Percentiles rank a stretch among this genome's conserved stretches.
phyloP scores from a whole-genome alignment of 2,797 vertebrate species.

The Pseudochaenichthys georgianus region DNA sequence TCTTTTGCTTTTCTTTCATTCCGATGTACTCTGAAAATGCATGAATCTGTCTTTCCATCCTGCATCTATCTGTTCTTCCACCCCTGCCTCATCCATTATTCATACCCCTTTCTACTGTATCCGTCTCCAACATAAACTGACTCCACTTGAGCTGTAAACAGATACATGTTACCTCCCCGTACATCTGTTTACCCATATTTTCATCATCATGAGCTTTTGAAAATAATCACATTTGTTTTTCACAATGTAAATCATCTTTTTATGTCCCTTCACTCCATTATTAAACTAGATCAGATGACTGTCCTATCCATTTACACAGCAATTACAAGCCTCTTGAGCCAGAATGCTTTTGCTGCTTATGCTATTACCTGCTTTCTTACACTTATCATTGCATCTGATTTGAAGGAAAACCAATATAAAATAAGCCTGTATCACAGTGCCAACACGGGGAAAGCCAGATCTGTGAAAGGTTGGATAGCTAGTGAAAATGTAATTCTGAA shows the following conservation, averaged over 20 bases:
- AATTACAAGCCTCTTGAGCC: constrained; percentile 58
- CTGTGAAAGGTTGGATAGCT: background rate
- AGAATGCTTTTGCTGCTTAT: constrained; percentile 36
- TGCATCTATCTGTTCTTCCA: constrained; percentile 53
- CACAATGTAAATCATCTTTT: constrained; percentile 17
- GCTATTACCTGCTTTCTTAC: constrained; percentile 48
- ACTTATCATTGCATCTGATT: constrained; percentile 53
- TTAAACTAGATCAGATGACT: constrained; percentile 29
- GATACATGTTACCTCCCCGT: constrained; percentile 50
- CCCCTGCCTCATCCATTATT: constrained; percentile 66
- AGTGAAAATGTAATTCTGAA: constrained; percentile 10
- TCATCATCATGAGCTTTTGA: constrained; percentile 37
- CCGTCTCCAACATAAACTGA: constrained; percentile 58
- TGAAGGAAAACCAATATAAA: constrained; percentile 59
- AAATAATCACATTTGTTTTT: constrained; percentile 50
- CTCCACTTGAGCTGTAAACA: constrained; percentile 66
- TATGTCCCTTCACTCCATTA: constrained; percentile 32
- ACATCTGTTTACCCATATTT: constrained; percentile 63
- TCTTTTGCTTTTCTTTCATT: constrained; percentile 51
- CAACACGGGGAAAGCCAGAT: constrained; percentile 13
- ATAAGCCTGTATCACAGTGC: constrained; percentile 24
- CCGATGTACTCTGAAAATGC: constrained; percentile 47
- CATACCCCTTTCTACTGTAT: constrained; percentile 63
- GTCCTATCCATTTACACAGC: constrained; percentile 52
- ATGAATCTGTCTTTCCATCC: constrained; percentile 57